Conservation (phyloP, 2,113 vertebrate species). For the Alligator mississippiensis region DNA sequence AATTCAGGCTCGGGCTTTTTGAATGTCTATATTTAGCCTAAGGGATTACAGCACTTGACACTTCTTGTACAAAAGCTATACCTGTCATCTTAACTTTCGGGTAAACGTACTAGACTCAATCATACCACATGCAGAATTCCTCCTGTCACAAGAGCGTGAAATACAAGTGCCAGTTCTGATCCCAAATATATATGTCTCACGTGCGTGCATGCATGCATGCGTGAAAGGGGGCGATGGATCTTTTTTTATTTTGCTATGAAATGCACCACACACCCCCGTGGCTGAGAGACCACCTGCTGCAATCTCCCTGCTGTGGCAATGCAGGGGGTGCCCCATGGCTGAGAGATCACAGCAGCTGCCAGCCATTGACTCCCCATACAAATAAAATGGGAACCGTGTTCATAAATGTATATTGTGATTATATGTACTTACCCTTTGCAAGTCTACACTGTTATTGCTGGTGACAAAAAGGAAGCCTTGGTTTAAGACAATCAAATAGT, state of each 20-base stretch:
- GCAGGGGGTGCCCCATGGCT: no score
- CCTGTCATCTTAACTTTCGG: neutral
- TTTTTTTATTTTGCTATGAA: no score
- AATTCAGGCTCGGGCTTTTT: no score
- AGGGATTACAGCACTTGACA: neutral
- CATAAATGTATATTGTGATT: neutral
- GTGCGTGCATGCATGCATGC: no score
- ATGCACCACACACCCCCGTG: no score
- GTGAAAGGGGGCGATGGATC: no score
- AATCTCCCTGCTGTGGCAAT: no score
- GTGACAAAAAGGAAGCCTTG: neutral
- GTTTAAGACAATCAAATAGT: neutral
- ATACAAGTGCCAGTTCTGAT: neutral
- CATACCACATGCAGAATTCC: neutral
- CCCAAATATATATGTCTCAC: fast-evolving
- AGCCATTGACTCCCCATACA: neutral
- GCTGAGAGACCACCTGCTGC: no score
- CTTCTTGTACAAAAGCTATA: neutral
- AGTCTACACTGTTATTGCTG: neutral
- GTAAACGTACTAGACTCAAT: neutral
- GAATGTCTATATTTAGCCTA: no score
- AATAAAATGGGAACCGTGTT: neutral
- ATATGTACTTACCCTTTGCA: neutral
- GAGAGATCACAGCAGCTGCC: no score
- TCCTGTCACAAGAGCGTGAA: neutral